Evolutionary conservation across 1,140 invertebrate species (phyloP), one percentile per base, ranked within the genome.

Genomic region (Aphis gossypii): DNA sequence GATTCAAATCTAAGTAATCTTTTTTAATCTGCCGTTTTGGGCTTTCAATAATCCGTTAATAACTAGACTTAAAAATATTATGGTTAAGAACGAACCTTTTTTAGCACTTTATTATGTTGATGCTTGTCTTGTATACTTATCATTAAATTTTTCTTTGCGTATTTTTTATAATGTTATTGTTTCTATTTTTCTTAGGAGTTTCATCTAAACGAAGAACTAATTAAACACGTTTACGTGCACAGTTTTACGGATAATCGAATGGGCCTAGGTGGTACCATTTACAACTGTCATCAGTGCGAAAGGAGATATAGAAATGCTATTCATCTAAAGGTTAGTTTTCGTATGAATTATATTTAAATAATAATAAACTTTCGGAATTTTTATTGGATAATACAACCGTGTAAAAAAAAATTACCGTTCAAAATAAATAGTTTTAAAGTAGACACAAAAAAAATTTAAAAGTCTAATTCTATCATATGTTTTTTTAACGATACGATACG

Each of bases 191-290:
- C 83, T 5, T 56, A 95, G 95, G 94, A 95, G 83, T 96, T 96
- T 94, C 94, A 95, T 7, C 95, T 95, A 30, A 95, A 95, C 60
- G 95, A 94, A 54, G 96, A 96, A 56, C 95, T 97, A 48, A 95
- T 96, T 21, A 95, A 96, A 68, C 96, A 97, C 94, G 96, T 96
- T 1, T 95, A 96, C 35, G 95, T 96, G 84, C 96, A 97, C 94
- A 96, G 96, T 11, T 93, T 92, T 94, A 95, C 94, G 82, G 95
- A 94, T 93, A 96, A 95, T 94, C 23, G 56, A 90, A 44, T 90
- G n/a, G 38, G 38, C 21, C 23, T 25, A 7, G 21, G 46, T 20
- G 82, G 48, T 1, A 41, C 76, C 7, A n/a, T 51, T 30, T 93
- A 93, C 23, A 84, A 84, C 30, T 93, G 92, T 68, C 54, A 93